Evolutionary conservation across 2,797 vertebrate genomes (phyloP), one percentile per base, ranked within the genome.

Genomic region (Toxotes lorentzi): DNA sequence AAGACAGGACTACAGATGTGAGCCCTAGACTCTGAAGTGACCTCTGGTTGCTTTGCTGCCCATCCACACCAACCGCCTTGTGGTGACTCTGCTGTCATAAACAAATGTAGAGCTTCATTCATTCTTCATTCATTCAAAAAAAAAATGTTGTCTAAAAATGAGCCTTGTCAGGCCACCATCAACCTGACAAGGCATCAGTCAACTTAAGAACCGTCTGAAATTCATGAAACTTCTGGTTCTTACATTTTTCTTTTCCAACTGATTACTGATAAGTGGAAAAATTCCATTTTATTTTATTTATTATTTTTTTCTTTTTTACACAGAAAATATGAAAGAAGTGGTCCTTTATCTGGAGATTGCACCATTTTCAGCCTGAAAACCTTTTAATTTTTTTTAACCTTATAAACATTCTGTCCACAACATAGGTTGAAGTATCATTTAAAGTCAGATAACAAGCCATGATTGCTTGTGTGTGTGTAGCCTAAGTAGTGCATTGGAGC

Each of bases 401-500:
- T 50, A 71, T 76, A 78, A 64, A 51, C 57, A 88, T 82, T 79
- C 73, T 57, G 16, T 66, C 41, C 59, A 60, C 50, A 71, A 38
- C 58, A 71, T 65, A 76, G 75, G 63, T 21, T 82, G 24, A 70
- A 78, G 61, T 68, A 79, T 70, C 68, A 69, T 78, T 76, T 79
- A 59, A 80, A 78, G 78, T 73, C 77, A 63, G 40, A 84, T 82
- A 87, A 79, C 76, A 70, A 68, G 66, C 81, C 45, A 51, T 79
- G 75, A 85, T 83, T 76, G 83, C 73, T 75, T 47, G 60, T 82
- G 70, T 79, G 63, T 71, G 64, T 60, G 78, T 57, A 82, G 73
- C 76, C 58, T 92, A 91, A 91, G 81, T 88, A 85, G 86, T 90
- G 89, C 83, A 88, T 43, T 82, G 74, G 82, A 88, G 91, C 89